These are phyloP conservation scores for Tiliacea aurago DNA, from an alignment of 2,888 invertebrate genomes.

Conservation along the genomic window DNA sequence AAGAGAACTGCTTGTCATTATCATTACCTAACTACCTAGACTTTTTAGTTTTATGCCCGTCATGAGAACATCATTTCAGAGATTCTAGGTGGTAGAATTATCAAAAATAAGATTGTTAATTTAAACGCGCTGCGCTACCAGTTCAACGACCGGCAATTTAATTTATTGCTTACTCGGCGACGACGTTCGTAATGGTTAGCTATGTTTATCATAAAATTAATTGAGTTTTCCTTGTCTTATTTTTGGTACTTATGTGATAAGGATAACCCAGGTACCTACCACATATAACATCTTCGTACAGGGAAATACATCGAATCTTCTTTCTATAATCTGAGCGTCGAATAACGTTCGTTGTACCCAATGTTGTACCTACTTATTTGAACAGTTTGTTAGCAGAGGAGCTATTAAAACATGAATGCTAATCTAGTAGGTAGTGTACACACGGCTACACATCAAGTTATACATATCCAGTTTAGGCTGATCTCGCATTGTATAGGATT, in stretches of 20 bases:
- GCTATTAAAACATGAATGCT: neutral
- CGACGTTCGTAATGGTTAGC: neutral
- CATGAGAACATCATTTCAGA: neutral
- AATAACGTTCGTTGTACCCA: neutral
- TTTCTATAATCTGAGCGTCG: too few species aligned
- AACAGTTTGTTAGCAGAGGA: slow-evolving; percentile 5
- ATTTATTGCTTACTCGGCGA: neutral
- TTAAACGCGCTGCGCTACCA: neutral
- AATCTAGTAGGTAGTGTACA: neutral
- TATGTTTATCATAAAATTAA: neutral
- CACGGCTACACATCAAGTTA: too few species aligned
- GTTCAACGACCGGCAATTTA: slow-evolving; percentile 7
- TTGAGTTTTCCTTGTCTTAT: slow-evolving; percentile 26
- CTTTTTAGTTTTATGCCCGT: neutral
- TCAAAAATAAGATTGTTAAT: neutral
- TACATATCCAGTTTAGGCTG: too few species aligned
- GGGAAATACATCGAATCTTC: slow-evolving; percentile 44
- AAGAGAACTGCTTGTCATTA: neutral
- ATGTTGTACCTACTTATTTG: slow-evolving; percentile 13
- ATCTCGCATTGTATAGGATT: too few species aligned
- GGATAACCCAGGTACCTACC: neutral
- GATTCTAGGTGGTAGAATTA: neutral
- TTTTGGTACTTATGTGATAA: neutral
- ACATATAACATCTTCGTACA: neutral
- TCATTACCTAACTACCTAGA: neutral